Conservation (phyloP, 1,140 invertebrate genomes). For the Aphaenogaster rudis region DNA sequence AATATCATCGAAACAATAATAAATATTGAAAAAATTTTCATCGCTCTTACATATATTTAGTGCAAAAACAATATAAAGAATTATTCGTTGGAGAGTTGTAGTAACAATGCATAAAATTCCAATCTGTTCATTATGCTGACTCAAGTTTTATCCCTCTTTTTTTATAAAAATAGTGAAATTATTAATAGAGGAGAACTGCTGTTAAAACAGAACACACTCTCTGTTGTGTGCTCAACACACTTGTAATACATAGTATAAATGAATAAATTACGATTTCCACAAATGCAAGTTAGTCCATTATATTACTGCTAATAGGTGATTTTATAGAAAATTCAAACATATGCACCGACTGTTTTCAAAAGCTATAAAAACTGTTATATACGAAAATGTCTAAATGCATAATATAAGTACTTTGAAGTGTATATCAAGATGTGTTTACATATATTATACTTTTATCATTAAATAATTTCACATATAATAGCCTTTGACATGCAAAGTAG, state of each 20-base stretch:
- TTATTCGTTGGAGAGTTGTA: constrained; percentile 39
- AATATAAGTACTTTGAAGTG: neutral
- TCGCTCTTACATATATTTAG: constrained; percentile 55
- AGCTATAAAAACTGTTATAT: neutral
- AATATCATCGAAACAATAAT: constrained; percentile 53
- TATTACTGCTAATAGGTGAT: constrained; percentile 4
- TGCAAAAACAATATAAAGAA: constrained; percentile 43
- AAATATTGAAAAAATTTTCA: constrained; percentile 53
- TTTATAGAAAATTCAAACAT: neutral
- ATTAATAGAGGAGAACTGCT: constrained; percentile 49
- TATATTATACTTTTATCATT: neutral
- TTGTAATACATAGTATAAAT: constrained; percentile 65
- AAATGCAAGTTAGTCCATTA: constrained; percentile 20
- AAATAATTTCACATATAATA: neutral
- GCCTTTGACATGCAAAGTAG: neutral
- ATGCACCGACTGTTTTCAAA: neutral
- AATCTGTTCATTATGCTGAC: constrained; percentile 29
- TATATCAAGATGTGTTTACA: neutral
- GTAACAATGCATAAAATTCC: constrained; percentile 50
- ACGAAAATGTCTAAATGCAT: neutral
- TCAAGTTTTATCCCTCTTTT: constrained; percentile 34
- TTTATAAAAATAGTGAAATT: constrained; percentile 45
- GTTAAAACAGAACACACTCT: constrained; percentile 45
- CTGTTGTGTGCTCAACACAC: constrained; percentile 58
- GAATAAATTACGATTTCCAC: constrained; percentile 61